phyloP scores from a whole-genome alignment of 2,797 vertebrate species.

The Myotis pilosus region DNA sequence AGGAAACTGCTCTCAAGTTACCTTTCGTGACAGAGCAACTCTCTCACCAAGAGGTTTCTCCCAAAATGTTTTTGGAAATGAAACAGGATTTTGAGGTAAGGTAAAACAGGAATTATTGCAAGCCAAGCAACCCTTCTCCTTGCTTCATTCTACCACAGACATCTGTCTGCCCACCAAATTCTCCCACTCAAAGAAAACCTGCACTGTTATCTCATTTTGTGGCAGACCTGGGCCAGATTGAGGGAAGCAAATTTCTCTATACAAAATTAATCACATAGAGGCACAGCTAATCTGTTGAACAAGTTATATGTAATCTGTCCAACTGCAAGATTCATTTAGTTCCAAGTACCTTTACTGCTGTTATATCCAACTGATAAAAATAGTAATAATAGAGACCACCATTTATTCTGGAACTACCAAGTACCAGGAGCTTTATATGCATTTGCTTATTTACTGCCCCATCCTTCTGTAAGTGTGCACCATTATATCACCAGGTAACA shows the following conservation, averaged over 20 bases:
- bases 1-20: slow-evolving; percentile 71
- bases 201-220: slow-evolving; percentile 40
- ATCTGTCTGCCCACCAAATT: not conserved
- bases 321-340: not conserved
- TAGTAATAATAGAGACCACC: not conserved
- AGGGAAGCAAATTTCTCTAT: slow-evolving; percentile 49
- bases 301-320: not conserved
- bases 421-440: not conserved
- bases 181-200: slow-evolving; percentile 19
- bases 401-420: not conserved
- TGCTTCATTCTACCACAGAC: not conserved
- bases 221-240: slow-evolving; percentile 59
- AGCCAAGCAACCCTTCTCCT: not conserved
- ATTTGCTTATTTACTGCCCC: not conserved
- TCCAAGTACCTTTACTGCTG: not conserved
- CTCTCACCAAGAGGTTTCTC: slow-evolving; percentile 57
- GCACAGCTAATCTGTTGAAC: not conserved
- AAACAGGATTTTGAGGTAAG: not conserved
- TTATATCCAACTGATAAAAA: not conserved
- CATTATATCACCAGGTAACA: not conserved
- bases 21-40: slow-evolving; percentile 46
- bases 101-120: not conserved
- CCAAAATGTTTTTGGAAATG: slow-evolving; percentile 37
- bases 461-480: not conserved
- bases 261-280: slow-evolving; percentile 13